Evolutionary conservation across 1,140 invertebrate genomes (phyloP).

Genomic region (Lordiphosa stackelbergi): DNA sequence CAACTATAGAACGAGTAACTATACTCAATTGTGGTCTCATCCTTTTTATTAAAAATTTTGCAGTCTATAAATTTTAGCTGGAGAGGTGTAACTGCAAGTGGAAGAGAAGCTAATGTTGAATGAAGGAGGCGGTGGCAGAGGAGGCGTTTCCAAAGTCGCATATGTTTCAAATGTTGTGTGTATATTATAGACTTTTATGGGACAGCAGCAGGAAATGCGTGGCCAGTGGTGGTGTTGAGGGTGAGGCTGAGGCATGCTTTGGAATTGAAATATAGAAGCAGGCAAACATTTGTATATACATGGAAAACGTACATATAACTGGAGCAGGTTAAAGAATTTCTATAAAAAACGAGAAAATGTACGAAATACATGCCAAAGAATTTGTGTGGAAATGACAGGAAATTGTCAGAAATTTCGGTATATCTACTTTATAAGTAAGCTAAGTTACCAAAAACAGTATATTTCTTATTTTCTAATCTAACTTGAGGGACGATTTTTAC

Average conservation of each 20-base stretch:
- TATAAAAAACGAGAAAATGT: too few relatives aligned
- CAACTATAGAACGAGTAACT: constrained; percentile 40
- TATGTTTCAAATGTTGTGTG: constrained; percentile 39
- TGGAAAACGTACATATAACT: too few relatives aligned
- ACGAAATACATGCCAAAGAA: too few relatives aligned
- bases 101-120: constrained; percentile 2
- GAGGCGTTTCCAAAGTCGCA: constrained; percentile 26
- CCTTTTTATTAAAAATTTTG: constrained; percentile 64
- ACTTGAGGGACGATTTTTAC: too few relatives aligned
- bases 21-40: constrained; percentile 35
- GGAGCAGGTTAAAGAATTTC: constrained; percentile 3
- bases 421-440: too few relatives aligned
- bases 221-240: neutral
- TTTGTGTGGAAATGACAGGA: too few relatives aligned
- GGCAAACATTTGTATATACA: too few relatives aligned
- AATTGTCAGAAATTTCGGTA: too few relatives aligned
- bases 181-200: constrained; percentile 41
- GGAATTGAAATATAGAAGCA: too few relatives aligned
- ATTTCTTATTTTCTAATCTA: too few relatives aligned
- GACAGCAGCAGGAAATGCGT: constrained; percentile 53
- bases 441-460: too few relatives aligned
- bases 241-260: too few relatives aligned
- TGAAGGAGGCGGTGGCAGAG: constrained; percentile 7
- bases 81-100: constrained; percentile 35
- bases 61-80: constrained; percentile 67